These are phyloP conservation scores for Gymnoscopelus braueri DNA, from an alignment of 2,797 vertebrate genomes.

Conservation along the genomic window DNA sequence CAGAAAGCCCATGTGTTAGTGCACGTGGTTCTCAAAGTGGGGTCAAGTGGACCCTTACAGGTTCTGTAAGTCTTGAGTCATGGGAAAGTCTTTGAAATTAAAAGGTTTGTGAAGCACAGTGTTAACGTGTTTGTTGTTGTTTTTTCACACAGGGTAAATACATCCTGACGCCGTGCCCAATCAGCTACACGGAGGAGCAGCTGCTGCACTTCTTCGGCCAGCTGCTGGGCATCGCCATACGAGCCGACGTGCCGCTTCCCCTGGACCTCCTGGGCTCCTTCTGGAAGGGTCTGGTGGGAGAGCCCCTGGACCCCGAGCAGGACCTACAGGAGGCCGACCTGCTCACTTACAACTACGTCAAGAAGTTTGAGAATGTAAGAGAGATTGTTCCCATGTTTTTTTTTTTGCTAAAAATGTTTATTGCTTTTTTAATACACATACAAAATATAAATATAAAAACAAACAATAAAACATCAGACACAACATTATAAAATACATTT, in stretches of 20 bases:
- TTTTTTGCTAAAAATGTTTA: too few species aligned
- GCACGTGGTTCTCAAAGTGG: too few species aligned
- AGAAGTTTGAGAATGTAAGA: constrained; percentile 94
- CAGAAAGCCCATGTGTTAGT: too few species aligned
- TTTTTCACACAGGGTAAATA: constrained; percentile 87
- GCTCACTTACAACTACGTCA: constrained; percentile 94
- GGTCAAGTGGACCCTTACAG: too few species aligned
- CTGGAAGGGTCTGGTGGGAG: constrained; percentile 95
- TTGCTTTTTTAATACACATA: too few species aligned
- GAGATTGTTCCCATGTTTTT: background rate
- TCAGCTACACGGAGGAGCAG: constrained; percentile 96
- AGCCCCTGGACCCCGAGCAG: constrained; percentile 86
- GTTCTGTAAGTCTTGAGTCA: too few species aligned
- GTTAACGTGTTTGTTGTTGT: background rate
- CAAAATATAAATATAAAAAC: too few species aligned
- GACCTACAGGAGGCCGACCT: constrained; percentile 96
- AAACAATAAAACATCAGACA: too few species aligned
- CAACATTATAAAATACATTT: too few species aligned
- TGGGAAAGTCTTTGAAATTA: too few species aligned
- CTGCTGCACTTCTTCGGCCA: constrained; percentile 96
- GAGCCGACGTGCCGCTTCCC: constrained; percentile 95
- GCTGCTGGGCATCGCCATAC: constrained; percentile 93
- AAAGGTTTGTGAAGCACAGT: too few species aligned
- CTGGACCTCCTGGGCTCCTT: constrained; percentile 94
- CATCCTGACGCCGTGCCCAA: constrained; percentile 92